A percentile compares a stretch with the other conserved stretches of the same genome.
These are phyloP conservation scores for Lepisosteus osseus DNA, from an alignment of 2,113 vertebrate genomes.

Conservation along the genomic window DNA sequence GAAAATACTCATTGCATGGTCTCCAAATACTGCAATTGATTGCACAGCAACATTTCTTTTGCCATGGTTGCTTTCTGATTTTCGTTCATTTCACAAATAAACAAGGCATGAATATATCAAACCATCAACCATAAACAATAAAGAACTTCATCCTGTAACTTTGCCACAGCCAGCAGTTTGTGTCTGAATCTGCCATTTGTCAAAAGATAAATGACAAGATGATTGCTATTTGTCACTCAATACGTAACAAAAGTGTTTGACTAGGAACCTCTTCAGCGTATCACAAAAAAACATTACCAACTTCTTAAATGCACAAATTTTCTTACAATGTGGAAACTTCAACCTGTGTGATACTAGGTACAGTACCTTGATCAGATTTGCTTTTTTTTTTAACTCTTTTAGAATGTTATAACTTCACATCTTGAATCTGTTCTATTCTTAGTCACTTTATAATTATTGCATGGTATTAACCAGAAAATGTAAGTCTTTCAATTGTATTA, in stretches of 20 bases:
- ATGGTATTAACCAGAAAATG: no score
- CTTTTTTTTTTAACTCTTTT: no score
- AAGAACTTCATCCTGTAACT: slow-evolving; percentile 86
- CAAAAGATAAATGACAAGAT: slow-evolving; percentile 85
- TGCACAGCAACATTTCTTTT: slow-evolving; percentile 72
- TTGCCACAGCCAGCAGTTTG: slow-evolving; percentile 84
- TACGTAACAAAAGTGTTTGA: slow-evolving; percentile 66
- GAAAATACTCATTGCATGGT: slow-evolving; percentile 27
- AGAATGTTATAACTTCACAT: no score
- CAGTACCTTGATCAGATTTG: no score
- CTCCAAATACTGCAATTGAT: slow-evolving; percentile 56
- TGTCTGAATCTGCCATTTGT: slow-evolving; percentile 81
- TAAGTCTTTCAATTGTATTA: no score
- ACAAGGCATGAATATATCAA: slow-evolving; percentile 88
- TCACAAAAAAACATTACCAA: background rate
- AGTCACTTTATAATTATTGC: no score
- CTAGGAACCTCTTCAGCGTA: background rate
- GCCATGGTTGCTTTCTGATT: slow-evolving; percentile 78
- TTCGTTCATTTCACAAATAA: slow-evolving; percentile 85
- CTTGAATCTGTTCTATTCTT: no score
- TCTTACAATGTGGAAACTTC: no score
- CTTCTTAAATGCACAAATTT: background rate
- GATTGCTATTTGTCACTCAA: slow-evolving; percentile 82
- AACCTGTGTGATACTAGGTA: no score
- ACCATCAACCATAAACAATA: slow-evolving; percentile 83